Evolutionary conservation across 2,113 vertebrate genomes (phyloP).

Genomic region (Miniopterus natalensis): DNA sequence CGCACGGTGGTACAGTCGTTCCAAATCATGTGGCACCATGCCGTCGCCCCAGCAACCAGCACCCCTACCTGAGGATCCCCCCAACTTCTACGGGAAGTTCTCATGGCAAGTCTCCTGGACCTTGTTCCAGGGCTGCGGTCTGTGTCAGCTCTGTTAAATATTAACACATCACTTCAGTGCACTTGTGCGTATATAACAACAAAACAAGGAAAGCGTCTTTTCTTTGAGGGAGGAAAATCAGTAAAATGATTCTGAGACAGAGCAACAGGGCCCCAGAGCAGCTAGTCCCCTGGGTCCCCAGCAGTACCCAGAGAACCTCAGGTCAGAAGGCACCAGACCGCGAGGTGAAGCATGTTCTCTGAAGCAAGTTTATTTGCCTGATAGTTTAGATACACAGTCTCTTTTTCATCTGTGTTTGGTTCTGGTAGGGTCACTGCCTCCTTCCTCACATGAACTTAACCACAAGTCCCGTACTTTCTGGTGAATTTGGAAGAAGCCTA

Average conservation of each 20-base stretch:
- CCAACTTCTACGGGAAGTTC: background rate
- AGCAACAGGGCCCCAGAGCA: background rate
- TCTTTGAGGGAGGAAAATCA: background rate
- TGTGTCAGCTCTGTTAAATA: background rate
- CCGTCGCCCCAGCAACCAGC: background rate
- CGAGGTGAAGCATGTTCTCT: background rate
- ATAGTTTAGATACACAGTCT: background rate
- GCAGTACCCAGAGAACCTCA: background rate
- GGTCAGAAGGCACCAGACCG: background rate
- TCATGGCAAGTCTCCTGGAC: background rate
- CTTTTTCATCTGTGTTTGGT: background rate
- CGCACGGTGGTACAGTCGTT: background rate
- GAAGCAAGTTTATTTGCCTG: background rate
- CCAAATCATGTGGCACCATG: background rate
- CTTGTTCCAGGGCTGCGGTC: background rate
- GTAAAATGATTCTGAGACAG: background rate
- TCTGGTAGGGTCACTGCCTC: background rate
- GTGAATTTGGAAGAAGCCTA: background rate
- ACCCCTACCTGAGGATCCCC: background rate
- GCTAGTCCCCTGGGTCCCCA: fast-evolving
- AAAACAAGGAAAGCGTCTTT: background rate
- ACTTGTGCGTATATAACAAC: background rate
- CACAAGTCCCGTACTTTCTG: background rate
- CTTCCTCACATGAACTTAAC: background rate
- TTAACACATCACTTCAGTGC: background rate